Evolutionary conservation across 2,797 vertebrate species (phyloP).

Genomic region (Darevskia nairensis): DNA sequence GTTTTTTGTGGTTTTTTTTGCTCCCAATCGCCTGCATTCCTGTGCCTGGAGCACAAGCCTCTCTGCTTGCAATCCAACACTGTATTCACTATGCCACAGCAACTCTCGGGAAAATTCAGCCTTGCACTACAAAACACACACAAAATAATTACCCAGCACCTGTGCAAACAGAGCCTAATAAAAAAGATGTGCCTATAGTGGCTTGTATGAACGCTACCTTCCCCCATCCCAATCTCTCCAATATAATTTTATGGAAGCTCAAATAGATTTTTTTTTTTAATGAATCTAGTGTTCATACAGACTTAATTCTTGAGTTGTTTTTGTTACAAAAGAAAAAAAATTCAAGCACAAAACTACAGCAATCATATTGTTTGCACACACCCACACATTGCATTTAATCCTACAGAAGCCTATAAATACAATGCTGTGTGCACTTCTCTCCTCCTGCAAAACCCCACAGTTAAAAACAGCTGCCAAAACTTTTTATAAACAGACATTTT

Average conservation of each 20-base stretch:
- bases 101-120: not conserved
- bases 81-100: not conserved
- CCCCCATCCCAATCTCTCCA: not conserved
- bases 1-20: no score
- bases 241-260: not conserved
- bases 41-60: not conserved
- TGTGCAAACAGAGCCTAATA: not conserved
- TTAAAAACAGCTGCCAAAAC: slow-evolving; percentile 27
- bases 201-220: not conserved
- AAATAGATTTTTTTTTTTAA: not conserved
- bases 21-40: no score
- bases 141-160: not conserved
- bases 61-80: not conserved
- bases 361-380: slow-evolving; percentile 8
- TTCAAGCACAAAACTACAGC: not conserved
- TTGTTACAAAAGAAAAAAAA: not conserved
- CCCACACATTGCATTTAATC: not conserved
- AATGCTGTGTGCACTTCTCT: not conserved
- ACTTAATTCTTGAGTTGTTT: not conserved
- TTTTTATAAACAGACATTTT: slow-evolving; percentile 54
- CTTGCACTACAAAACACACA: not conserved
- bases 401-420: slow-evolving; percentile 14
- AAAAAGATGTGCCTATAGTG: not conserved
- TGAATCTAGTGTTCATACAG: not conserved
- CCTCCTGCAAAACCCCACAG: not conserved